These are phyloP conservation scores for Psittacara wagleri DNA, from an alignment of 2,113 vertebrate species.

Conservation along the genomic window DNA sequence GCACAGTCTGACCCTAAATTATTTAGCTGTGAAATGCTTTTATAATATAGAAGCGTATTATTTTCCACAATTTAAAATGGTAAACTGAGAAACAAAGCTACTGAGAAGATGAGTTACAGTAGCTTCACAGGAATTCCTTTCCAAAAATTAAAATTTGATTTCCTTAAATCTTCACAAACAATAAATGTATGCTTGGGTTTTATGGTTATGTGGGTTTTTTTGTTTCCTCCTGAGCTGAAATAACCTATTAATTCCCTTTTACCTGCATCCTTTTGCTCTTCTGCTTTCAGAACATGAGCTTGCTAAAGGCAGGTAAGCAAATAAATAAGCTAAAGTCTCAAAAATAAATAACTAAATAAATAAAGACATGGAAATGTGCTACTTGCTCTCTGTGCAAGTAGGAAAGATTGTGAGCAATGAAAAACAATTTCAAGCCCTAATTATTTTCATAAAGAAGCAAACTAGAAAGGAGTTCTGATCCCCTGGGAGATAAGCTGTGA, in stretches of 20 bases:
- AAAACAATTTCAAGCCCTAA: neutral
- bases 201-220: neutral
- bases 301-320: neutral
- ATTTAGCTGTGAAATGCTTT: neutral
- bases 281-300: neutral
- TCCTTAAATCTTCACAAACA: neutral
- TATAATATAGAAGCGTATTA: neutral
- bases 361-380: neutral
- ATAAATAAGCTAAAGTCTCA: neutral
- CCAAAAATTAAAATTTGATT: neutral
- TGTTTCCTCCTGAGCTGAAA: neutral
- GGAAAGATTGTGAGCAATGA: neutral
- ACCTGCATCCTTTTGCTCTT: neutral
- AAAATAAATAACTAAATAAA: neutral
- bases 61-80: neutral
- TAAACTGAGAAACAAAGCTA: neutral
- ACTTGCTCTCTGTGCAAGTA: neutral
- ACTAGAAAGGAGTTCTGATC: conserved; percentile 9
- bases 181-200: neutral
- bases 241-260: neutral
- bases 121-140: neutral
- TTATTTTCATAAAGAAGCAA: conserved; percentile 12
- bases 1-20: neutral
- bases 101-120: neutral
- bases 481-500: neutral